Conservation (phyloP, 2,113 vertebrate genomes). For the Azemiops feae region DNA sequence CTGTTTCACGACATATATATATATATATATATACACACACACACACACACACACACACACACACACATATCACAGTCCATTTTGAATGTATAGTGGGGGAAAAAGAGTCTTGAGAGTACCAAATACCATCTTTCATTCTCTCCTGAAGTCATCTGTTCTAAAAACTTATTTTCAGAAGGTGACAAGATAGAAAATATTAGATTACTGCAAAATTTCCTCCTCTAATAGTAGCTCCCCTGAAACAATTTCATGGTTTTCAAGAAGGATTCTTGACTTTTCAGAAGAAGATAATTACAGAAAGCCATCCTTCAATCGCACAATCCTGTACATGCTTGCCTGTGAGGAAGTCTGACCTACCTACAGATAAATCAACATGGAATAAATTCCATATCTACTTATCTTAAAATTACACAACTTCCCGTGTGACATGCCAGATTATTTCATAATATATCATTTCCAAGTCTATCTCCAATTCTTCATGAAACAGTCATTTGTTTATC, state of each 20-base stretch:
- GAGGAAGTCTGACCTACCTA: not conserved
- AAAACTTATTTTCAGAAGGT: not conserved
- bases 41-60: no score
- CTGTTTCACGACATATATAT: no score
- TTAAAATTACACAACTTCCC: not conserved
- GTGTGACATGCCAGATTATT: not conserved
- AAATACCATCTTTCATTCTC: not conserved
- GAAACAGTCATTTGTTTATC: not conserved
- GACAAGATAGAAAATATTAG: not conserved
- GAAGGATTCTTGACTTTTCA: not conserved
- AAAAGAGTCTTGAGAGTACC: not conserved
- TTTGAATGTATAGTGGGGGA: no score
- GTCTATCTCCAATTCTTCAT: not conserved
- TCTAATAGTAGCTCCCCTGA: not conserved
- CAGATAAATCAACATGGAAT: not conserved
- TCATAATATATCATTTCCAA: not conserved
- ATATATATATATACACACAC: no score
- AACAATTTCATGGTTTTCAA: not conserved
- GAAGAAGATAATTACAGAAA: not conserved
- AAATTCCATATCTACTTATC: not conserved
- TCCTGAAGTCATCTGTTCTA: not conserved
- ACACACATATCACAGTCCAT: no score
- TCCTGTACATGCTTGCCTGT: not conserved
- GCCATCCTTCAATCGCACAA: not conserved
- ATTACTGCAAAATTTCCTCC: not conserved